A percentile compares a stretch with the other conserved stretches of the same genome.
phyloP scores from a whole-genome alignment of 2,113 vertebrate genomes.

The Actenoides lindsayi region DNA sequence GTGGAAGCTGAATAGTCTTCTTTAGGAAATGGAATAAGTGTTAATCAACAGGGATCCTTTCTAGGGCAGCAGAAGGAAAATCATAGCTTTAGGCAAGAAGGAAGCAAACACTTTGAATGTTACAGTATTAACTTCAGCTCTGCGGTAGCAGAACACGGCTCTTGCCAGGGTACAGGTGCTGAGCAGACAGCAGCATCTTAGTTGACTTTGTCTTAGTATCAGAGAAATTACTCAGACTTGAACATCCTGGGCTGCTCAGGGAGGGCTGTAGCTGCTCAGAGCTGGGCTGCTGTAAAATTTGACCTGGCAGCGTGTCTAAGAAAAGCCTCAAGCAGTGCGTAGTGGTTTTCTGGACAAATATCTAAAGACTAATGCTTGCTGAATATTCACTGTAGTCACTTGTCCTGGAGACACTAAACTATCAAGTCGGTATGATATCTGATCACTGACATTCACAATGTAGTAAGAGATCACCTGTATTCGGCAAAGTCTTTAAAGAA shows the following conservation, averaged over 20 bases:
- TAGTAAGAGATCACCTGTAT: not conserved
- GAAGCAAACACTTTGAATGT: not conserved
- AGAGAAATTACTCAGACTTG: not conserved
- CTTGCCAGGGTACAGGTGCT: not conserved
- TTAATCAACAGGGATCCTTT: constrained; percentile 42
- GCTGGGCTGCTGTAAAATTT: not conserved
- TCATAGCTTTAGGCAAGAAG: constrained; percentile 23
- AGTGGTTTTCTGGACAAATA: not conserved
- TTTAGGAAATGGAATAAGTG: constrained; percentile 36
- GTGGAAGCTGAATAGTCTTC: constrained; percentile 32
- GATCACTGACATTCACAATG: not conserved
- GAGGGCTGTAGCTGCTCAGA: not conserved
- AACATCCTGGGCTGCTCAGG: not conserved
- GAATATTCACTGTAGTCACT: not conserved
- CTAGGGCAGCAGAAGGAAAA: constrained; percentile 4
- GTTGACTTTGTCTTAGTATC: not conserved
- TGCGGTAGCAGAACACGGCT: not conserved
- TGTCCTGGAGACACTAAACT: not conserved
- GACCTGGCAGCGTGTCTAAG: not conserved
- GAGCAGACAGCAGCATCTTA: not conserved
- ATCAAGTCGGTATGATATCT: not conserved
- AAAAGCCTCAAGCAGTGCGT: not conserved
- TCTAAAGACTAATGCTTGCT: not conserved
- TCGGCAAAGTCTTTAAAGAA: not conserved
- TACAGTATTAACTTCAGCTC: not conserved